phyloP scores from a whole-genome alignment of 2,113 vertebrate species.

The Zootoca vivipara region DNA sequence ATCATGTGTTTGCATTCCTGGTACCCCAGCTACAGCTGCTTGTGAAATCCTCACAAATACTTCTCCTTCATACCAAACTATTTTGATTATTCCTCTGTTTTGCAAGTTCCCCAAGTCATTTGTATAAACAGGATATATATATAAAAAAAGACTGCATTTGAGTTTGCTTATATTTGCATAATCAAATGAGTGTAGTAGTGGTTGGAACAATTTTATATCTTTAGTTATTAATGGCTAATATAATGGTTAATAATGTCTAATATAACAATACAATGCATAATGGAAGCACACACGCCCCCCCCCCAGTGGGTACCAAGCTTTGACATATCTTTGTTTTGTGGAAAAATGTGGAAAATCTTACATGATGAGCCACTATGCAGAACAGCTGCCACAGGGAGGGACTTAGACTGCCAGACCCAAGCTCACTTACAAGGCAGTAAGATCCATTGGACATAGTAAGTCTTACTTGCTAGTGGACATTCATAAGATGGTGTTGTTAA shows the following conservation, averaged over 20 bases:
- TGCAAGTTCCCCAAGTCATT: neutral
- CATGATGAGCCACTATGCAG: neutral
- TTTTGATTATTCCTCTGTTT: conserved; percentile 4
- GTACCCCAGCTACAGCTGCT: neutral
- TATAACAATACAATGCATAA: neutral
- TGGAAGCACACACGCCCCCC: neutral
- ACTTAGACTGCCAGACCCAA: neutral
- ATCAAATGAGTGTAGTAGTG: neutral
- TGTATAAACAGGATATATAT: neutral
- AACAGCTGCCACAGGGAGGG: neutral
- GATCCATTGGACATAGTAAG: neutral
- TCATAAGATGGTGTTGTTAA: neutral
- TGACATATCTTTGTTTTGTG: neutral
- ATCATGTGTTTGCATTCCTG: neutral
- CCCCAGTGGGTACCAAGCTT: neutral
- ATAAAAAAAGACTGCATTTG: too few species aligned
- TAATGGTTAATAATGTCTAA: too few species aligned
- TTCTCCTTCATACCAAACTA: neutral
- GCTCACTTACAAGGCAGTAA: neutral
- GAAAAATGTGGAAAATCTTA: neutral
- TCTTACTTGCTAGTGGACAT: neutral
- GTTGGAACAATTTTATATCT: too few species aligned
- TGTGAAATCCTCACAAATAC: conserved; percentile 1
- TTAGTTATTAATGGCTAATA: neutral
- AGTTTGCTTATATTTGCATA: conserved; percentile 6